A percentile compares a stretch with the other conserved stretches of the same genome.
Evolutionary conservation across 1,140 invertebrate species (phyloP).

Genomic region (Hypsibius dujardini): DNA sequence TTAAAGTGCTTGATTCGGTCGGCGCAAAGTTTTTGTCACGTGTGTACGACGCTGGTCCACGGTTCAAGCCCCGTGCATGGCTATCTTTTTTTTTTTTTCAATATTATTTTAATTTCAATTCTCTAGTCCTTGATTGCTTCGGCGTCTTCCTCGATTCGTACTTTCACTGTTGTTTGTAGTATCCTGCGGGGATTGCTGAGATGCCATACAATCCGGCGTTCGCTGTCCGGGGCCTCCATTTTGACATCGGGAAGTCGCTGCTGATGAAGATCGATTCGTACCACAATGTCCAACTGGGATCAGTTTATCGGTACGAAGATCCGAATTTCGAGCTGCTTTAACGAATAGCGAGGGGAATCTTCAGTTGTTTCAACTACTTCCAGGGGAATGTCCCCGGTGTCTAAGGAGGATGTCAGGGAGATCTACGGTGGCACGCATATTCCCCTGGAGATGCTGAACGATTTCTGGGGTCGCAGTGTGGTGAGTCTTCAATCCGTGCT

Average conservation of each 20-base stretch:
- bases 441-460: conserved; percentile 33
- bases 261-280: conserved; percentile 87
- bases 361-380: conserved; percentile 20
- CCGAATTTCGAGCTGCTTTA: background rate
- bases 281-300: conserved; percentile 81
- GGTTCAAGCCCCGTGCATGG: too few species aligned
- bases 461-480: conserved; percentile 29
- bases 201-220: conserved; percentile 71
- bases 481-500: conserved; percentile 16
- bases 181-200: conserved; percentile 62
- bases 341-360: too few species aligned
- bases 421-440: conserved; percentile 54
- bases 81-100: too few species aligned
- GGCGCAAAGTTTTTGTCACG: too few species aligned
- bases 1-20: too few species aligned
- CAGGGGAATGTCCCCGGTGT: conserved; percentile 51
- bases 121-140: too few species aligned
- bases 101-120: too few species aligned
- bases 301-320: conserved; percentile 54
- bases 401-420: conserved; percentile 62
- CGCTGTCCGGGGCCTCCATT: conserved; percentile 80
- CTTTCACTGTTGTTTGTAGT: conserved; percentile 44
- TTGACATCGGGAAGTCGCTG: conserved; percentile 82
- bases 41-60: too few species aligned
- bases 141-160: conserved; percentile 15